These are phyloP conservation scores for Lasioglossum malachurum DNA, from an alignment of 2,888 invertebrate genomes.

Conservation along the genomic window DNA sequence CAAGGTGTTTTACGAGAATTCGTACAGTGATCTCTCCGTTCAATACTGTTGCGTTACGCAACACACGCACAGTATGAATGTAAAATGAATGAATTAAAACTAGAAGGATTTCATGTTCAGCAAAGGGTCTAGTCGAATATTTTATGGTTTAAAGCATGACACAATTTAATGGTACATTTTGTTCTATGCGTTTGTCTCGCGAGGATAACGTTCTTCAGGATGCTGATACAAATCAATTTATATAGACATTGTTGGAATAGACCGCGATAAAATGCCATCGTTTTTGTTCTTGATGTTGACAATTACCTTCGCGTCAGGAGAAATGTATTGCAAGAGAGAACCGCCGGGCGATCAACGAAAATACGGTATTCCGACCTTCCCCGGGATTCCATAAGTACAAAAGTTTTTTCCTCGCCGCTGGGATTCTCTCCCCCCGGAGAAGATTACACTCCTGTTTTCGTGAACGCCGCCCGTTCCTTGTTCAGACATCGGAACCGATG, in stretches of 20 bases:
- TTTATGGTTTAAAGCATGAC: not conserved
- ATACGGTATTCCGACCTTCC: conserved; percentile 40
- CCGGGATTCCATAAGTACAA: conserved; percentile 43
- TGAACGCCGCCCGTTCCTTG: conserved; percentile 49
- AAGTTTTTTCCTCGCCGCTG: conserved; percentile 59
- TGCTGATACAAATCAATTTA: not conserved
- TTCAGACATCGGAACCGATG: conserved; percentile 68
- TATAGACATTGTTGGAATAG: not conserved
- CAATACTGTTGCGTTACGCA: too few species aligned
- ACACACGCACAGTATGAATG: not conserved
- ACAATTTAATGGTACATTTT: too few species aligned
- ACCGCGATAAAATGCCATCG: not conserved
- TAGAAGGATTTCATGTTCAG: not conserved
- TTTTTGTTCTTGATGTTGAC: not conserved
- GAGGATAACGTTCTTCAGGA: not conserved
- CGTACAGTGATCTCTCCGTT: not conserved
- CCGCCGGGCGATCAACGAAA: conserved; percentile 57
- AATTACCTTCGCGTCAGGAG: not conserved
- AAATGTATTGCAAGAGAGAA: conserved; percentile 28
- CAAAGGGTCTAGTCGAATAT: too few species aligned
- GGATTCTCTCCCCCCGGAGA: conserved; percentile 53
- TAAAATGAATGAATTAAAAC: not conserved
- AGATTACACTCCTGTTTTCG: conserved; percentile 70
- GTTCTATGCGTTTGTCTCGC: not conserved
- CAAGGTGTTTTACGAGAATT: not conserved